Conservation (phyloP, 2,797 vertebrate genomes). For the Kryptopterus vitreolus region DNA sequence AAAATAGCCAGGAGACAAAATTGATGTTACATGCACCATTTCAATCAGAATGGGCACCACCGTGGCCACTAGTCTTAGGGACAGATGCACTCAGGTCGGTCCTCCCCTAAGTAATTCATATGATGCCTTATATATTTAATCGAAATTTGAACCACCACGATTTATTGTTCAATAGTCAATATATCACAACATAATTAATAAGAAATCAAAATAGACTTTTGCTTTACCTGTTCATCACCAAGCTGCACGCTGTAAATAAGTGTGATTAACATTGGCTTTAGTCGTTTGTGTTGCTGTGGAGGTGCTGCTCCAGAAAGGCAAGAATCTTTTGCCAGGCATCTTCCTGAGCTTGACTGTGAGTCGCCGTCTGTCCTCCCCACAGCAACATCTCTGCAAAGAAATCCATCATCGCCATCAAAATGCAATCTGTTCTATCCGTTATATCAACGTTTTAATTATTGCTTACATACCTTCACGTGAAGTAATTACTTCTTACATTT, state of each 20-base stretch:
- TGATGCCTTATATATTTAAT: neutral
- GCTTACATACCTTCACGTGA: neutral
- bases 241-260: neutral
- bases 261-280: neutral
- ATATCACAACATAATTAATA: neutral
- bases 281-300: slow-evolving; percentile 44
- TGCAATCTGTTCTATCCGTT: neutral
- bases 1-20: neutral
- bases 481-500: neutral
- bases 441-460: neutral
- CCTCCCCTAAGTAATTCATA: neutral
- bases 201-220: neutral
- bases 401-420: neutral
- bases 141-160: neutral
- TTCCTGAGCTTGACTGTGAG: slow-evolving; percentile 69
- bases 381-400: slow-evolving; percentile 60
- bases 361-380: slow-evolving; percentile 69
- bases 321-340: slow-evolving; percentile 72
- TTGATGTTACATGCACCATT: neutral
- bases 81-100: neutral
- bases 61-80: neutral
- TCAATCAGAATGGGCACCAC: neutral
- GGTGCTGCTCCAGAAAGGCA: slow-evolving; percentile 64
- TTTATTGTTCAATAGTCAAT: neutral
- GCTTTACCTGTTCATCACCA: neutral